phyloP scores from a whole-genome alignment of 2,797 vertebrate species.

The Xyrichtys novacula region DNA sequence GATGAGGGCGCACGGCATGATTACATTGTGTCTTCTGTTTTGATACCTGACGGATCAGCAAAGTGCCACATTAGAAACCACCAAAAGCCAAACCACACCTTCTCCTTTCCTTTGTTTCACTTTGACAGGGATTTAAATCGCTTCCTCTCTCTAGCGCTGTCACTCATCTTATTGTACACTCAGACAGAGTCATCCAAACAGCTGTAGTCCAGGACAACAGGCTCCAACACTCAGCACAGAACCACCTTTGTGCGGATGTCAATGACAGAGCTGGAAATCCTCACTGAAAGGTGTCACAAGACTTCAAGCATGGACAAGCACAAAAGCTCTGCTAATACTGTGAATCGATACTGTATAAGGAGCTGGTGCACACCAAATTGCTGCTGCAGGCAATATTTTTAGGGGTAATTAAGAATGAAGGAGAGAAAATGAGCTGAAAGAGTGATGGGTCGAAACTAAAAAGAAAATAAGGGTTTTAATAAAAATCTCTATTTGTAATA shows the following conservation, averaged over 20 bases:
- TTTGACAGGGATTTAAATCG: conserved; percentile 7
- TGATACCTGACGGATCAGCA: conserved; percentile 8
- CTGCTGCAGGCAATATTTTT: not conserved
- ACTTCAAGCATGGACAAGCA: not conserved
- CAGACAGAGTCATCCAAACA: conserved; percentile 20
- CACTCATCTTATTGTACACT: conserved; percentile 40
- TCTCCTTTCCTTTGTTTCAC: not conserved
- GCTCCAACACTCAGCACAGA: conserved; percentile 35
- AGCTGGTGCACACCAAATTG: not conserved
- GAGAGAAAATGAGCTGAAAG: not conserved
- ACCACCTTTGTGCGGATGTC: conserved; percentile 34
- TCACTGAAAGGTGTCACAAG: conserved; percentile 32
- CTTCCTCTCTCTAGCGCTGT: conserved; percentile 18
- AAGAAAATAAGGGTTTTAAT: no score
- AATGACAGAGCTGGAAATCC: conserved; percentile 23
- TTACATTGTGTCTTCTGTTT: conserved; percentile 2
- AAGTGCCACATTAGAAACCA: conserved; percentile 15
- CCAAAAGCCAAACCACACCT: conserved; percentile 21
- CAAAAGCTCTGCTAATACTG: not conserved
- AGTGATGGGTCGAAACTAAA: no score
- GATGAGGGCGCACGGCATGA: no score
- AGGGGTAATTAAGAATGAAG: no score
- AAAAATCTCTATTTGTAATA: no score
- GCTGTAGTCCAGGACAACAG: conserved; percentile 25
- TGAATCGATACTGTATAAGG: not conserved